Evolutionary conservation across 1,140 invertebrate genomes (phyloP).

Genomic region (Microplitis demolitor): DNA sequence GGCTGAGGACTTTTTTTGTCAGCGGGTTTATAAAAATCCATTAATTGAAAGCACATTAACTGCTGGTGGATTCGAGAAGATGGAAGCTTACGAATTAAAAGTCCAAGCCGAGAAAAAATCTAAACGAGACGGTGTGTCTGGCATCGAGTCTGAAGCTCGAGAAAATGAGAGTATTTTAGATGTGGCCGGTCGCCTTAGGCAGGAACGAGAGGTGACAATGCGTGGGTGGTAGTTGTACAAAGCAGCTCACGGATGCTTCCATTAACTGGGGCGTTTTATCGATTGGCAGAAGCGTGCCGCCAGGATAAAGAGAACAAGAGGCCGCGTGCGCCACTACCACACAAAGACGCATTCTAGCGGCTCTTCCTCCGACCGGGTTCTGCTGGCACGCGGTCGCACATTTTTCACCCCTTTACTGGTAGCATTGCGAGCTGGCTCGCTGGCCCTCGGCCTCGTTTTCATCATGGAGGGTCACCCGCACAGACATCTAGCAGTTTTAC

Average conservation of each 20-base stretch:
- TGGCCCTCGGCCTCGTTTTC: conserved; percentile 14
- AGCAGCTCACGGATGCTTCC: conserved; percentile 16
- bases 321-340: conserved; percentile 44
- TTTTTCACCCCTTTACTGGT: conserved; percentile 20
- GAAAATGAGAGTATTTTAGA: background rate
- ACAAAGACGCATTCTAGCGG: conserved; percentile 38
- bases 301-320: conserved; percentile 45
- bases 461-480: conserved; percentile 25
- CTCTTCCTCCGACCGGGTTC: conserved; percentile 25
- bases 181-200: background rate
- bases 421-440: background rate
- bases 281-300: conserved; percentile 43
- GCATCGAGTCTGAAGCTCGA: too few species aligned
- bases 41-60: background rate
- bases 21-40: background rate
- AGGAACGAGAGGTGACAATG: conserved; percentile 21
- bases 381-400: conserved; percentile 31
- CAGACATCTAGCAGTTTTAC: background rate
- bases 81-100: too few species aligned
- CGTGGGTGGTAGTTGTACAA: conserved; percentile 19
- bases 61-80: too few species aligned
- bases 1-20: background rate
- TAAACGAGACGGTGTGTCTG: too few species aligned
- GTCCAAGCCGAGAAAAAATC: too few species aligned
- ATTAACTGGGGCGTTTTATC: conserved; percentile 43